Evolutionary conservation across 2,797 vertebrate species (phyloP).

Genomic region (Vireo griseus): DNA sequence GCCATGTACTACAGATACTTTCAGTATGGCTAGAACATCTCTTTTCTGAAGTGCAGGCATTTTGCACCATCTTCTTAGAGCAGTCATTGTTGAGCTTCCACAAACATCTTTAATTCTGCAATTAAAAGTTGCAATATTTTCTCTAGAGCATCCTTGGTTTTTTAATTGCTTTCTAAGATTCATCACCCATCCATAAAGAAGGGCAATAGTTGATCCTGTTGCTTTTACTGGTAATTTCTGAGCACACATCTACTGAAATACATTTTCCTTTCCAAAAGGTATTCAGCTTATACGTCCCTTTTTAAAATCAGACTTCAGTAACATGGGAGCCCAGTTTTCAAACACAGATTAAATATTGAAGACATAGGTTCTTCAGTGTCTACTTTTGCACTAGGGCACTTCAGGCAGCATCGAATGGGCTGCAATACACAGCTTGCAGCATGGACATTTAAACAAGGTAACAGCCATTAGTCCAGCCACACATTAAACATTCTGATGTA

Average conservation of each 20-base stretch:
- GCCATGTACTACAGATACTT: neutral
- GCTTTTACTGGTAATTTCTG: neutral
- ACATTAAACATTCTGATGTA: neutral
- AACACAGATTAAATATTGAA: neutral
- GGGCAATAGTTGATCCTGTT: neutral
- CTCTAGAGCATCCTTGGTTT: neutral
- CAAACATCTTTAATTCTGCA: neutral
- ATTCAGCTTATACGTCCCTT: neutral
- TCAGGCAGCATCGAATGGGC: neutral
- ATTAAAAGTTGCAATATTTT: neutral
- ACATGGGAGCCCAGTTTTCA: neutral
- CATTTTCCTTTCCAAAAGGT: neutral
- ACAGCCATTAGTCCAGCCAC: neutral
- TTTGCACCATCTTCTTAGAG: neutral
- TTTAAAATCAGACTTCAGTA: neutral
- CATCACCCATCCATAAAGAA: neutral
- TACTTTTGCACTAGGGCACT: neutral
- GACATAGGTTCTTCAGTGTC: neutral
- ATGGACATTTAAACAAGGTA: neutral
- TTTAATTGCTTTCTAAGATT: neutral
- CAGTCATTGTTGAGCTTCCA: neutral
- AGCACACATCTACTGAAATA: neutral
- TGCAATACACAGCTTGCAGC: neutral
- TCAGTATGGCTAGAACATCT: neutral
- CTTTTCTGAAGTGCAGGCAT: neutral